Conservation (phyloP, 2,888 invertebrate species). For the Epicampocera succincta region DNA sequence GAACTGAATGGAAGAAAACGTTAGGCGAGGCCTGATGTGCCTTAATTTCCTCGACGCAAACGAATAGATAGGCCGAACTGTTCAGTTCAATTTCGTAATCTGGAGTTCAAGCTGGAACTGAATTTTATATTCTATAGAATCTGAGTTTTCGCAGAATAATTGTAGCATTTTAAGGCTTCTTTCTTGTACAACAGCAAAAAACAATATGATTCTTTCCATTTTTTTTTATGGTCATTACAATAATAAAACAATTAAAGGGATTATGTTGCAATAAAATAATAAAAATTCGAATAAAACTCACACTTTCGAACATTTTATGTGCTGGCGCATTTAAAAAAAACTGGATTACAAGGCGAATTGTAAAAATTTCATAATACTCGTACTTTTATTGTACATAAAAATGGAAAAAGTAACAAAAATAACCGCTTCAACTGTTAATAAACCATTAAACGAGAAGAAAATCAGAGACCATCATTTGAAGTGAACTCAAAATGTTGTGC, state of each 20-base stretch:
- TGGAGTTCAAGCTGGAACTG: too few species aligned
- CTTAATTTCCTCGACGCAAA: too few species aligned
- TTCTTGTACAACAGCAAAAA: too few species aligned
- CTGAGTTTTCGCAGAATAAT: too few species aligned
- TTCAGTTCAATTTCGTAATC: too few species aligned
- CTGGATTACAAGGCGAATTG: conserved; percentile 77
- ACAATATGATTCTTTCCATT: not conserved
- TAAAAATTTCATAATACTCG: conserved; percentile 72
- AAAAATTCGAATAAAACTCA: conserved; percentile 14
- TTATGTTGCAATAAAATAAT: conserved; percentile 77
- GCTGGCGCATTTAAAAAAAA: conserved; percentile 37
- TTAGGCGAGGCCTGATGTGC: too few species aligned
- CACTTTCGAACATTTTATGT: not conserved
- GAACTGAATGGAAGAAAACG: too few species aligned
- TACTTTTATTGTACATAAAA: conserved; percentile 73
- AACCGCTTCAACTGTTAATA: conserved; percentile 68
- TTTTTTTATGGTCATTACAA: conserved; percentile 59
- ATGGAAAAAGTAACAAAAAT: conserved; percentile 9
- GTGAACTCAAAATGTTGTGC: not conserved
- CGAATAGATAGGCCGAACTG: too few species aligned
- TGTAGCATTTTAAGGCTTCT: too few species aligned
- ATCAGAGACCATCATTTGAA: conserved; percentile 9
- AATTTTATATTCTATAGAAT: too few species aligned
- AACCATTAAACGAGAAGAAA: conserved; percentile 69
- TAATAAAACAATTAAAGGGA: conserved; percentile 73